These are phyloP conservation scores for Medauroidea extradentata DNA, from an alignment of 1,140 invertebrate species.

Conservation along the genomic window DNA sequence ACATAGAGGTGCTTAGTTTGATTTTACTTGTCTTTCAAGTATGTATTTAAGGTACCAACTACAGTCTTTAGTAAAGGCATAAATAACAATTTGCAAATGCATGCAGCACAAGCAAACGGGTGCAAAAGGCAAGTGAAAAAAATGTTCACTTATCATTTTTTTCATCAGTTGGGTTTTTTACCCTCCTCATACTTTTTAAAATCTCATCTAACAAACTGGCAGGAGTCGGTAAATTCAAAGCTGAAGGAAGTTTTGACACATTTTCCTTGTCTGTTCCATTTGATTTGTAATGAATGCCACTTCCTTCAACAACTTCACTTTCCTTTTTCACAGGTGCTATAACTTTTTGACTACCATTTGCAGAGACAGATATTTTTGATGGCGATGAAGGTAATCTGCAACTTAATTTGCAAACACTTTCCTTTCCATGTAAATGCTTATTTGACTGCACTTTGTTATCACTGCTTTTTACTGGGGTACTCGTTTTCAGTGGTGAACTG, in stretches of 20 bases:
- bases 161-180: not conserved
- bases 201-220: constrained; percentile 11
- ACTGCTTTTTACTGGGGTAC: not conserved
- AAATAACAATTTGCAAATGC: constrained; percentile 1
- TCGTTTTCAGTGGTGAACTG: not conserved
- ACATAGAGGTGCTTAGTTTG: not conserved
- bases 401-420: constrained; percentile 8
- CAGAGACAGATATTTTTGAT: not conserved
- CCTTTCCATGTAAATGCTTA: not conserved
- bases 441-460: not conserved
- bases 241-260: not conserved
- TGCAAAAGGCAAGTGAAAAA: not conserved
- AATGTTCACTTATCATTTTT: constrained; percentile 5
- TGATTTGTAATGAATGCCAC: not conserved
- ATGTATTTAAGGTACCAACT: not conserved
- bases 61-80: constrained; percentile 9
- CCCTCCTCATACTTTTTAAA: constrained; percentile 12
- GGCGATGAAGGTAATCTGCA: not conserved
- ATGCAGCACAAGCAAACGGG: constrained; percentile 1
- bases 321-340: not conserved
- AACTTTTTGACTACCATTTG: not conserved
- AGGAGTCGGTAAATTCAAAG: not conserved
- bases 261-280: not conserved
- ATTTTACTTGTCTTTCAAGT: not conserved
- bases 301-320: not conserved